A percentile compares a stretch with the other conserved stretches of the same genome.
Conservation (phyloP, 2,888 invertebrate genomes). For the Linhomoeus sp. region DNA sequence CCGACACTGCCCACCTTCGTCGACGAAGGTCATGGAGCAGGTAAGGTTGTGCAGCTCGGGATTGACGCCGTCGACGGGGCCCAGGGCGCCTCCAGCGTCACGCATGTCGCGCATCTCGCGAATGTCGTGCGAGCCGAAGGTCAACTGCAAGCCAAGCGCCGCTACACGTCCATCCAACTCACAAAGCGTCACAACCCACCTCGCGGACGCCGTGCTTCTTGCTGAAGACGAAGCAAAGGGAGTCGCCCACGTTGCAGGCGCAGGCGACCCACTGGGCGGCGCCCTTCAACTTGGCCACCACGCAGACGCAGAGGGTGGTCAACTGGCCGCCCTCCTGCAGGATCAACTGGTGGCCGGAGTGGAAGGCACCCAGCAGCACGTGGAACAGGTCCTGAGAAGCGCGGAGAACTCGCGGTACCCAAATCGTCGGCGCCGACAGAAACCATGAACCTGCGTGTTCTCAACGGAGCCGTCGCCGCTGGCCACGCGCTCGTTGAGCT, state of each 20-base stretch:
- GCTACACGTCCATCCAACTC: no score
- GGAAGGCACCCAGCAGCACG: slow-evolving; percentile 53
- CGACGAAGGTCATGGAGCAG: slow-evolving; percentile 50
- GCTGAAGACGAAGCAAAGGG: slow-evolving; percentile 62
- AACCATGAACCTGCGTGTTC: no score
- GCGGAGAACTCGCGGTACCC: no score
- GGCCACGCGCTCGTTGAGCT: slow-evolving; percentile 34
- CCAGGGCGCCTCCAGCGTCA: slow-evolving; percentile 65
- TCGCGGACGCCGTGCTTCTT: slow-evolving; percentile 58
- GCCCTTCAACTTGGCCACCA: slow-evolving; percentile 43
- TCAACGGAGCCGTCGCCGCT: no score
- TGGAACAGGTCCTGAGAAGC: slow-evolving; percentile 47
- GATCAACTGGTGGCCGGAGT: slow-evolving; percentile 63
- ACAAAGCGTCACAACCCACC: slow-evolving; percentile 33
- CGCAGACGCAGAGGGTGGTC: slow-evolving; percentile 60
- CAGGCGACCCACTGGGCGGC: slow-evolving; percentile 44
- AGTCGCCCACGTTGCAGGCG: slow-evolving; percentile 70
- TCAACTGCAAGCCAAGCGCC: slow-evolving; percentile 10
- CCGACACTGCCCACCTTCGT: slow-evolving; percentile 32
- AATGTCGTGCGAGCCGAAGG: slow-evolving; percentile 55
- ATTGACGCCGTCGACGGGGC: slow-evolving; percentile 60
- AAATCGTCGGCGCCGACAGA: no score
- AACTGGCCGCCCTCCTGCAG: slow-evolving; percentile 58
- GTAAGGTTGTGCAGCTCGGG: slow-evolving; percentile 71
- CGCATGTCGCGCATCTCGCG: slow-evolving; percentile 62